Evolutionary conservation across 2,113 vertebrate genomes (phyloP).

Genomic region (Phylloscopus whistleri): DNA sequence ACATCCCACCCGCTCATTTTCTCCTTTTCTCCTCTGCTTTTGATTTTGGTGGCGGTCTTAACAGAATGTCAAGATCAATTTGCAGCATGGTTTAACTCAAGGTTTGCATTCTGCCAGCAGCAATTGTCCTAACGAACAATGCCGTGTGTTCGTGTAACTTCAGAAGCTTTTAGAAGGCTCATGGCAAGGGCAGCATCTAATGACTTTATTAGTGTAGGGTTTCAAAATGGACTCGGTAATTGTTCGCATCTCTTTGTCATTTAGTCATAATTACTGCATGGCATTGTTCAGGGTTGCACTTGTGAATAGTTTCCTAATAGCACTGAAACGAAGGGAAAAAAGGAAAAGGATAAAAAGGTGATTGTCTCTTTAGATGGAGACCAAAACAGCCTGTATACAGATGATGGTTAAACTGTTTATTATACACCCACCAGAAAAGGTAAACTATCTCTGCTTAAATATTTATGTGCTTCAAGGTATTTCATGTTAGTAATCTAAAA

Average conservation of each 20-base stretch:
- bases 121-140: constrained; percentile 81
- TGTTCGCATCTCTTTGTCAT: constrained; percentile 91
- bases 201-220: constrained; percentile 90
- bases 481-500: constrained; percentile 55
- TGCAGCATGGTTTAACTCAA: constrained; percentile 88
- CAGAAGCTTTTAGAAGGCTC: constrained; percentile 82
- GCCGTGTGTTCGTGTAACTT: constrained; percentile 87
- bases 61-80: constrained; percentile 88
- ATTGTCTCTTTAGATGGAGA: constrained; percentile 72
- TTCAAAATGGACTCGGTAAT: constrained; percentile 88
- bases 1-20: constrained; percentile 83
- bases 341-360: constrained; percentile 73
- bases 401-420: constrained; percentile 72
- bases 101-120: constrained; percentile 83
- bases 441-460: constrained; percentile 68
- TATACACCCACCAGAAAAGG: constrained; percentile 68
- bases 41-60: constrained; percentile 84
- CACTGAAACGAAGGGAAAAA: constrained; percentile 73
- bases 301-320: constrained; percentile 79
- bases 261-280: constrained; percentile 89
- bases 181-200: constrained; percentile 85
- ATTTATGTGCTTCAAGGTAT: constrained; percentile 59
- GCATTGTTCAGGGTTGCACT: constrained; percentile 77
- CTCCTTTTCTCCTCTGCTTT: constrained; percentile 85
- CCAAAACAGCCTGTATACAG: constrained; percentile 58